Evolutionary conservation across 2,113 vertebrate genomes (phyloP).

Genomic region (Anhinga anhinga): DNA sequence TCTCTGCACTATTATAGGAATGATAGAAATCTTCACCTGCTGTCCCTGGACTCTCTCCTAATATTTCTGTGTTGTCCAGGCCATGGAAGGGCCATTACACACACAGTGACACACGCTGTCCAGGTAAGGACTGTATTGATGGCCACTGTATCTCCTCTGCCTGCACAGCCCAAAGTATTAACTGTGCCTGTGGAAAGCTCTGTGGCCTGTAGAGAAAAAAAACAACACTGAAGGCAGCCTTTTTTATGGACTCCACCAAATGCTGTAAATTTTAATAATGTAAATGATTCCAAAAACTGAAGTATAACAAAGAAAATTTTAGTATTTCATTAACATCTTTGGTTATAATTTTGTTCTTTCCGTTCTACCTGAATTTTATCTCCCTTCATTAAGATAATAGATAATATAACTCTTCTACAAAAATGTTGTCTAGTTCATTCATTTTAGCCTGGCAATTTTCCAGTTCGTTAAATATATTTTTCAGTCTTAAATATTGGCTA

Average conservation of each 20-base stretch:
- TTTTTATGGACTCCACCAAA: neutral
- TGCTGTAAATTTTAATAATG: neutral
- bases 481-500: neutral
- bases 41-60: neutral
- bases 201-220: neutral
- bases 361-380: neutral
- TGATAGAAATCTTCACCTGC: neutral
- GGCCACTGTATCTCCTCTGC: neutral
- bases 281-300: neutral
- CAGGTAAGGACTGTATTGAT: neutral
- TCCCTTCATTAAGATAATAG: neutral
- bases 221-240: neutral
- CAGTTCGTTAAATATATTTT: constrained; percentile 7
- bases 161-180: neutral
- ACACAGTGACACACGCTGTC: neutral
- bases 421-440: neutral
- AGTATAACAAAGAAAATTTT: neutral
- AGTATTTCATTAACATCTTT: neutral
- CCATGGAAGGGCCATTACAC: neutral
- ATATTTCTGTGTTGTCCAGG: neutral
- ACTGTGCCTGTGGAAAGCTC: neutral
- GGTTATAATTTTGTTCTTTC: constrained; percentile 2
- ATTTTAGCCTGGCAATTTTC: constrained; percentile 5
- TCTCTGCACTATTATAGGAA: neutral
- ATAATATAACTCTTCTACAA: neutral